phyloP scores from a whole-genome alignment of 2,797 vertebrate species.

The Odontamblyopus rebecca region DNA sequence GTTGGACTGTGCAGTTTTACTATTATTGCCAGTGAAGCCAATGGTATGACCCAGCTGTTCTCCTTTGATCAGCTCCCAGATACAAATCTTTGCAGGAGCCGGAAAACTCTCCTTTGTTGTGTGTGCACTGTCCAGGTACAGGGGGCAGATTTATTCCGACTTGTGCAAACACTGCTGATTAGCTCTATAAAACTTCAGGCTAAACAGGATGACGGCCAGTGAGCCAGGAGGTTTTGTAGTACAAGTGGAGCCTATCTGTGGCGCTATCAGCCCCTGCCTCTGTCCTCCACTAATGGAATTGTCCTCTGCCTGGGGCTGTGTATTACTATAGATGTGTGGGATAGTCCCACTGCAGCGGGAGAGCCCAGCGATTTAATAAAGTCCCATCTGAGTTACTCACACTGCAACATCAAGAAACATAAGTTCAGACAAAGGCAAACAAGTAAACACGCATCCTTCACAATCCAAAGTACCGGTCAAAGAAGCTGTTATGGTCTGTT shows the following conservation, averaged over 20 bases:
- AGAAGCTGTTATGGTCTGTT: neutral
- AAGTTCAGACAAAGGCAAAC: conserved; percentile 68
- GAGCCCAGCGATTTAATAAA: conserved; percentile 80
- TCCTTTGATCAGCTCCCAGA: conserved; percentile 15
- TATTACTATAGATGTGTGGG: conserved; percentile 81
- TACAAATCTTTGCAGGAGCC: conserved; percentile 20
- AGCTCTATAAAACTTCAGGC: conserved; percentile 56
- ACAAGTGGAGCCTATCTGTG: conserved; percentile 56
- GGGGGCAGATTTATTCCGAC: conserved; percentile 46
- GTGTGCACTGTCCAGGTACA: conserved; percentile 27
- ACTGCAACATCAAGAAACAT: conserved; percentile 59
- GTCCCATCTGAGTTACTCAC: conserved; percentile 71
- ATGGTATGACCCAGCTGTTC: neutral
- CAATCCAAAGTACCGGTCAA: neutral
- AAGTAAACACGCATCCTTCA: conserved; percentile 61
- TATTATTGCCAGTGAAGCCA: neutral
- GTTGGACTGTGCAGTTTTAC: conserved; percentile 4
- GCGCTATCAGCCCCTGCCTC: conserved; percentile 61
- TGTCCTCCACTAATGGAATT: conserved; percentile 79
- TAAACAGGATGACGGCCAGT: conserved; percentile 53
- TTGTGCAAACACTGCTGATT: conserved; percentile 63
- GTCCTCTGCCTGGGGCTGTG: conserved; percentile 70
- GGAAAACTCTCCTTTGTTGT: conserved; percentile 25
- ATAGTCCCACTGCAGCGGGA: conserved; percentile 73
- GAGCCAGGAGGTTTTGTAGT: conserved; percentile 51